phyloP scores from a whole-genome alignment of 2,113 vertebrate genomes.

The Apaloderma vittatum region DNA sequence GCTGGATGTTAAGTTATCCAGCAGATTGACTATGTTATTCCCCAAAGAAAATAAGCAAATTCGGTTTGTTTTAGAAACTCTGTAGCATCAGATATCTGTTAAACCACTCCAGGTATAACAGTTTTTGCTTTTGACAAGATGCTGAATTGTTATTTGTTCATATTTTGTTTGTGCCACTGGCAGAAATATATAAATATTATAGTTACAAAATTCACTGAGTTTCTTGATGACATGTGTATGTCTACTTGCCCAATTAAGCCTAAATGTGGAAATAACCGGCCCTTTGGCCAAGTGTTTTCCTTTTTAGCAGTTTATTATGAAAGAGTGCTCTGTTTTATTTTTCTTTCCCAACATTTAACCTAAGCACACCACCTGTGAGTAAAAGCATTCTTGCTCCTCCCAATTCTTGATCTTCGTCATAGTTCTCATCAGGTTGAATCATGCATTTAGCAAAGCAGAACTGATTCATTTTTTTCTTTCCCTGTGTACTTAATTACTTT shows the following conservation, averaged over 20 bases:
- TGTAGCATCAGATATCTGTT: neutral
- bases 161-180: neutral
- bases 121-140: neutral
- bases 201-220: neutral
- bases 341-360: neutral
- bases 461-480: neutral
- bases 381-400: neutral
- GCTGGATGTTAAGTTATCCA: neutral
- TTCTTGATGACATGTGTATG: neutral
- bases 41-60: neutral
- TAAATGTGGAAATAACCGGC: neutral
- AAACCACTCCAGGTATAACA: neutral
- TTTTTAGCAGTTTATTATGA: neutral
- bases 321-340: neutral
- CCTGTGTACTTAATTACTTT: neutral
- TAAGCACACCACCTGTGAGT: neutral
- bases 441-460: neutral
- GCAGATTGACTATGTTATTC: neutral
- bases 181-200: neutral
- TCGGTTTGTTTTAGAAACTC: neutral
- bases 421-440: neutral
- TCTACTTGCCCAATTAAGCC: neutral
- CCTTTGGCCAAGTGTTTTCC: neutral
- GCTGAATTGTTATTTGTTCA: neutral
- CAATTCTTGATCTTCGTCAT: neutral